Conservation (phyloP, 92 coral and sea anemone species). For the Phymanthus crucifer region DNA sequence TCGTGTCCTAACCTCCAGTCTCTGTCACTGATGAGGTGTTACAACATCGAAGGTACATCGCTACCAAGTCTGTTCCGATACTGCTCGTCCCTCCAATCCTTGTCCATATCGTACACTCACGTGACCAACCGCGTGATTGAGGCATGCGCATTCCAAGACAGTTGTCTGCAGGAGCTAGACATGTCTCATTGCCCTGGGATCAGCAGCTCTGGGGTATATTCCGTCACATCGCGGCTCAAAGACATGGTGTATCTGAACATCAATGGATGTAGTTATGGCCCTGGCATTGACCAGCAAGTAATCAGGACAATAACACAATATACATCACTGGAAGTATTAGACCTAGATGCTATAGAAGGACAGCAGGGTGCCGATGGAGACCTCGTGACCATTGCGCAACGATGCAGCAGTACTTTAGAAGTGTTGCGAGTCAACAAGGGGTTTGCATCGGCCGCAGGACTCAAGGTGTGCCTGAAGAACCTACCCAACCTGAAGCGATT, state of each 20-base stretch:
- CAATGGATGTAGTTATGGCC: constrained; percentile 51
- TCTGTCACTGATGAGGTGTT: constrained; percentile 68
- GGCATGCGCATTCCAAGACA: constrained; percentile 47
- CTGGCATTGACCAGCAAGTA: constrained; percentile 31
- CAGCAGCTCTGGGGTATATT: constrained; percentile 34
- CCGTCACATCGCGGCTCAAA: constrained; percentile 33
- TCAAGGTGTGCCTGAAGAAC: constrained; percentile 57
- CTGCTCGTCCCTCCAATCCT: constrained; percentile 49
- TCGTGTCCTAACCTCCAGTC: constrained; percentile 62
- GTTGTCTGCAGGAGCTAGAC: constrained; percentile 50
- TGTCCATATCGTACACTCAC: constrained; percentile 70
- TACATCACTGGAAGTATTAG: constrained; percentile 50
- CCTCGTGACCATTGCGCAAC: constrained; percentile 40
- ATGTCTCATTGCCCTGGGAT: constrained; percentile 59
- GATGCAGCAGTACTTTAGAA: constrained; percentile 32
- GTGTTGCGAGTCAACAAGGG: constrained; percentile 45
- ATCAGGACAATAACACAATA: constrained; percentile 31
- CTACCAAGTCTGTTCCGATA: constrained; percentile 56
- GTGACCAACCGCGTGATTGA: constrained; percentile 49
- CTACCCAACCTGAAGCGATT: constrained; percentile 59
- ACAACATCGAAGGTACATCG: constrained; percentile 50
- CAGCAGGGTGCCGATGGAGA: constrained; percentile 41
- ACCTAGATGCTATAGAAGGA: constrained; percentile 45
- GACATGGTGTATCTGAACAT: constrained; percentile 48
- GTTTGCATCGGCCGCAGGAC: constrained; percentile 40